Percentiles rank a stretch among this genome's conserved stretches.
Evolutionary conservation across 2,797 vertebrate genomes (phyloP).

Genomic region (Enteromius fasciolatus): DNA sequence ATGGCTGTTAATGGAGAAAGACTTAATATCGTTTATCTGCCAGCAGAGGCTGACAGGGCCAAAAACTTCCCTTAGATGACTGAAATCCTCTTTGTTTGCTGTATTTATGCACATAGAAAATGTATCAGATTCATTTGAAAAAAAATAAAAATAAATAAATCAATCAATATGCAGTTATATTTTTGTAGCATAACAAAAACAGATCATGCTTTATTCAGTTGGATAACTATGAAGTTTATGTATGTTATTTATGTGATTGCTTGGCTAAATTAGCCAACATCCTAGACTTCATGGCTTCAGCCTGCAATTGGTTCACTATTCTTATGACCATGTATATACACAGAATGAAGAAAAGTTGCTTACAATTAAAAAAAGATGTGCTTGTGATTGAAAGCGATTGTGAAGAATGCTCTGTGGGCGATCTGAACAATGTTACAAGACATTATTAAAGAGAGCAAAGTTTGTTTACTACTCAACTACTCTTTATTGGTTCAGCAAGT

Average conservation of each 20-base stretch:
- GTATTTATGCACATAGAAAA: not conserved
- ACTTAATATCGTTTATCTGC: not conserved
- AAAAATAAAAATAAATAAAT: no score
- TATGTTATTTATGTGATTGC: not conserved
- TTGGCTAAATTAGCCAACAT: not conserved
- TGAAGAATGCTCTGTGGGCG: slow-evolving; percentile 14
- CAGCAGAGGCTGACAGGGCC: not conserved
- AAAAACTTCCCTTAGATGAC: not conserved
- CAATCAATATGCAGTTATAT: not conserved
- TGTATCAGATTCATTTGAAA: not conserved
- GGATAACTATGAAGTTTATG: not conserved
- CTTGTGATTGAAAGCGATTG: slow-evolving; percentile 13
- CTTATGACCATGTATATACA: slow-evolving; percentile 36
- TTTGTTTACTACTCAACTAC: not conserved
- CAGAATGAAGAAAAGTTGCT: slow-evolving; percentile 24
- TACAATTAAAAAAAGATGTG: slow-evolving; percentile 18
- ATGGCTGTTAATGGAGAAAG: not conserved
- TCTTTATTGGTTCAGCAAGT: not conserved
- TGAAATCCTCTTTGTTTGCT: not conserved
- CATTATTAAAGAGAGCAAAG: not conserved
- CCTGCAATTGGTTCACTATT: slow-evolving; percentile 12
- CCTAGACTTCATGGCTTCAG: slow-evolving; percentile 3
- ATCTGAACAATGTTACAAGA: slow-evolving; percentile 8
- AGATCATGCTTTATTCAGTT: not conserved
- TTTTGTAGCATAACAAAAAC: not conserved